Base-by-base conservation (phyloP, 2,888 invertebrate species). In the Heliconius hortense region DNA sequence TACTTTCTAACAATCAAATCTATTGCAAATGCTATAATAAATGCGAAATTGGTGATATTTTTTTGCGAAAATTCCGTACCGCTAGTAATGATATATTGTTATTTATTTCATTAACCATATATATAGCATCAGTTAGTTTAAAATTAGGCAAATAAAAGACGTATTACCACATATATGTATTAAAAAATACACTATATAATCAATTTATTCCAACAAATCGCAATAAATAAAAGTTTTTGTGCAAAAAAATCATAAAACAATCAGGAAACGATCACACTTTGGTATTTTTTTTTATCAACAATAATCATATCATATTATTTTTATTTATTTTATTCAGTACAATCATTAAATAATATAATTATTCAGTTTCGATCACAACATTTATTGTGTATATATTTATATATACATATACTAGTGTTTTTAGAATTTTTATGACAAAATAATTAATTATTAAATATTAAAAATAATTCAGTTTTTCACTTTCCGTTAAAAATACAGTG, bases 261-360 rank as follows among this genome's bases (percentile, higher is more conserved):
- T 60, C 24, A 60, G 60, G 26, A 60, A 60, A 60, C 59, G 24
- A 60, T 60, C 59, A 24, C 60, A 60, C 60, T 56, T 56, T 26
- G 60, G 60, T 24, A 60, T n/a, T 11, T 13, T 59, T 59, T 24
- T 15, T 60, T 5, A 60, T 60, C 4, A 24, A 13, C 3, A 60
- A 60, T 60, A 60, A 60, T 15, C 26, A 60, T 26, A 60, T 24
- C 8, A 59, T 26, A 26, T n/a, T 11, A 56, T n/a, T 24, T 24
- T 24, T 59, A 59, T 24, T 59, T 24, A 24, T 59, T 59, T n/a
- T 59, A 24, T 59, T 59, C n/a, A 56, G 21, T 56, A 56, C 56
- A 59, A 59, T 59, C 59, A 59, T 59, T 13, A 59, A 59, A 59
- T 59, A 24, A 59, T 56, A 56, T 56, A 56, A 56, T 8, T 11